Evolutionary conservation across 1,140 invertebrate species (phyloP).

Genomic region (Bombus ignitus): DNA sequence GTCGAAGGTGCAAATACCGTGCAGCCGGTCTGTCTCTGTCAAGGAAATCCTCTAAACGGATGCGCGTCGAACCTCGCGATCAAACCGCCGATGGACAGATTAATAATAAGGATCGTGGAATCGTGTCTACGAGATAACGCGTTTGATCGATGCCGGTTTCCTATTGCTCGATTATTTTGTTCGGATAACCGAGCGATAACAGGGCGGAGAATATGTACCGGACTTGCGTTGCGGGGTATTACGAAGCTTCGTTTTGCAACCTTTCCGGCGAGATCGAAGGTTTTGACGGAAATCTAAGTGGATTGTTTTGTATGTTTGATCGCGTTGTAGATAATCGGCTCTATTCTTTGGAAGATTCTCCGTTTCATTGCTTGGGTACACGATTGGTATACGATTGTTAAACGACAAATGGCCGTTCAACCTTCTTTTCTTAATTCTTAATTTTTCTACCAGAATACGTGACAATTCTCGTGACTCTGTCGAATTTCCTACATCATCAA

Average conservation of each 20-base stretch:
- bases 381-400: background rate
- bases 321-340: background rate
- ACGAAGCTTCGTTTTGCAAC: background rate
- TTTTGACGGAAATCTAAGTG: background rate
- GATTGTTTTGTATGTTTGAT: background rate
- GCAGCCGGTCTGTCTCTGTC: constrained; percentile 37
- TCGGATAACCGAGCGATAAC: constrained; percentile 25
- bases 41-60: constrained; percentile 31
- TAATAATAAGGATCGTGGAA: constrained; percentile 45
- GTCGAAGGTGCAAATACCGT: constrained; percentile 45
- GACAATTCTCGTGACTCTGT: too few species aligned
- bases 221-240: background rate
- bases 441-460: too few species aligned
- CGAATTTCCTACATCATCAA: too few species aligned
- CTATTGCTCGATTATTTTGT: background rate
- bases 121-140: constrained; percentile 20
- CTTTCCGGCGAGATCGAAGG: background rate
- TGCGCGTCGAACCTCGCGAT: background rate
- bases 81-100: constrained; percentile 17
- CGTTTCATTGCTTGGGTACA: background rate
- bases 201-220: too few species aligned
- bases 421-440: background rate
- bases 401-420: background rate
- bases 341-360: background rate
- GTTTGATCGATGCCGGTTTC: constrained; percentile 25